Base-by-base conservation (phyloP, 2,888 invertebrate species). In the Dryobotodes eremita region DNA sequence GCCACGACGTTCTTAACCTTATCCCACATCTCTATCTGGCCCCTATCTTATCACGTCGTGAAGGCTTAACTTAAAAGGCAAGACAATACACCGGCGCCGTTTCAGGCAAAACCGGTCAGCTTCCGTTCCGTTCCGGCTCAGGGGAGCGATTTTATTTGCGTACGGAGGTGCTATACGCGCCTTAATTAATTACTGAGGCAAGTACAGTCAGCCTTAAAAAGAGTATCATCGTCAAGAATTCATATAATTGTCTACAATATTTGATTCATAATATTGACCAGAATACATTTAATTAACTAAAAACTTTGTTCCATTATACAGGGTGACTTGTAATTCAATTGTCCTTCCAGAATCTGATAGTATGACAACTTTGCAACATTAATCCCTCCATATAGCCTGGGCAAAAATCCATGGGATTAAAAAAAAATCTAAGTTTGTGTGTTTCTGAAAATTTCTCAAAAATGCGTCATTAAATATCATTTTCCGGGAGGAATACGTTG, bases 81-180 rank as follows among this genome's bases (percentile, higher is more conserved):
- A 79, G 64, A 82, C 79, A 87, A 76, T 64, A 85, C 68, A 57
- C 77, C 73, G 84, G 72, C 75, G 69, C 57, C 70, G 62, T 66
- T 80, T 86, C 86, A 87, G 85, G 69, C 77, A 79, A 15, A 85
- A 86, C 86, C 86, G 86, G 87, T 80, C 64, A 50, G 77, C 77
- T 79, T 87, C 87, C 84, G 86, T 62, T 74, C 61, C 53, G 55
- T 79, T 50, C 59, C 59, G 62, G 46, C 72, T 50, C 20, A 20
- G 3, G 57, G 74, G 73, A 83, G 66, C 65, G 77, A 85, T 83
- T 85, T 85, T 83, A 86, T 86, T 83, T 78, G 86, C 70, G 86
- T 71, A 83, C 31, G n/a, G 23, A 72, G 72, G 86, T 82, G 85
- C 82, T 76, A 61, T 77, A 72, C 26, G 42, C n/a, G 1, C 11